Evolutionary conservation across 2,113 vertebrate species (phyloP).

Genomic region (Hepsetus odoe): DNA sequence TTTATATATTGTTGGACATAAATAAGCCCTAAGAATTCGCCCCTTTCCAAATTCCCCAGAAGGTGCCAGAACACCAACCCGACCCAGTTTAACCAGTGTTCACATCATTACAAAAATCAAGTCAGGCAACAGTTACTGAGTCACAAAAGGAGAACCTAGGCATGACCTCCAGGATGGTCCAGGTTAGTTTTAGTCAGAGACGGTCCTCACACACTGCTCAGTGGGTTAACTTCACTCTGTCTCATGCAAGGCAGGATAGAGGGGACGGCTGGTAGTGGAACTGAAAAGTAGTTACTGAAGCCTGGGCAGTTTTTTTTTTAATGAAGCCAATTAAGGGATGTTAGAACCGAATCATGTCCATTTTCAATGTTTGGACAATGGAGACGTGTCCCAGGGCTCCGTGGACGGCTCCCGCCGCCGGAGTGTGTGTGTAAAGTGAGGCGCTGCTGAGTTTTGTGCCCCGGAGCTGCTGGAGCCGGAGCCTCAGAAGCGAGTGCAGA

Average conservation of each 20-base stretch:
- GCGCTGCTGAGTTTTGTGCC: neutral
- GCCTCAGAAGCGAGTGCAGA: constrained; percentile 65
- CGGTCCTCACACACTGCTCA: neutral
- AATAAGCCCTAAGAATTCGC: no score
- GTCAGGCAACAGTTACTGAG: neutral
- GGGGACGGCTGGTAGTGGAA: neutral
- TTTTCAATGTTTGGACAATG: constrained; percentile 1
- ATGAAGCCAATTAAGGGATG: constrained; percentile 38
- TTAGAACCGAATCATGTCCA: neutral
- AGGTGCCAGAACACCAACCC: no score
- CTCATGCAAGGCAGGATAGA: neutral
- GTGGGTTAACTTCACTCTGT: constrained; percentile 12
- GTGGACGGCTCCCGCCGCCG: neutral
- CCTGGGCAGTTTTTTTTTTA: constrained; percentile 38
- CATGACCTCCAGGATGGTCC: neutral
- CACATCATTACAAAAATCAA: neutral
- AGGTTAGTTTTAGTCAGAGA: constrained; percentile 30
- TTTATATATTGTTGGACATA: no score
- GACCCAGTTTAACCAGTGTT: neutral
- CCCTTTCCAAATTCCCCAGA: no score
- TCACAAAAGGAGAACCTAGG: neutral
- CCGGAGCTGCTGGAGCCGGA: constrained; percentile 10
- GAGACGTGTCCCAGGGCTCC: neutral
- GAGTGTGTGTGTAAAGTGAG: neutral
- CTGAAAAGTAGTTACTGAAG: constrained; percentile 69